Evolutionary conservation across 2,888 invertebrate genomes (phyloP).

Genomic region (Drosophila histrio): DNA sequence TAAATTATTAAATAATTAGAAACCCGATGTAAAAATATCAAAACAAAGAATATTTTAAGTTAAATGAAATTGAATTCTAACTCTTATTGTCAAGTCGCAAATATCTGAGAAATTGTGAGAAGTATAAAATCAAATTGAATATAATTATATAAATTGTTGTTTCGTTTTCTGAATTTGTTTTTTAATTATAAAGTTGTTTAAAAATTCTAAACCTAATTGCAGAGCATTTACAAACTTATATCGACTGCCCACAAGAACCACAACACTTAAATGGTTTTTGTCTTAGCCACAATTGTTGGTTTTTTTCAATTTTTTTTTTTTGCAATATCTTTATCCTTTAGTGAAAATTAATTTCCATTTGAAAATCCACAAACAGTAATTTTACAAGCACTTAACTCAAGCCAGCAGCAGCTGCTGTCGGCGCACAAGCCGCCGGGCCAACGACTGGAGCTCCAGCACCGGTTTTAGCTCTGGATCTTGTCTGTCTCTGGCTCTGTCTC

Average conservation of each 20-base stretch:
- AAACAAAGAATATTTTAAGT: no score
- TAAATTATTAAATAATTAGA: no score
- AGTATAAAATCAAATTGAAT: background rate
- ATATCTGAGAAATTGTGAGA: no score
- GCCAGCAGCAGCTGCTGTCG: slow-evolving; percentile 40
- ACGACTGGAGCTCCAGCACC: background rate
- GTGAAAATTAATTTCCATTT: slow-evolving; percentile 69
- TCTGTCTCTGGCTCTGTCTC: background rate
- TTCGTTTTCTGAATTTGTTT: background rate
- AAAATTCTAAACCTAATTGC: background rate
- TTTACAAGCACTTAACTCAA: slow-evolving; percentile 72
- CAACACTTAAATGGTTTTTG: slow-evolving; percentile 28
- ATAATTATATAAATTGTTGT: background rate
- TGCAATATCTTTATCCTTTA: slow-evolving; percentile 21
- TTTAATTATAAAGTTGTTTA: background rate
- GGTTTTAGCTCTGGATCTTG: background rate
- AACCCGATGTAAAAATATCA: no score
- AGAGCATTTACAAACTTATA: background rate
- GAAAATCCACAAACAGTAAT: slow-evolving; percentile 73
- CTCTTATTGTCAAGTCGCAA: no score
- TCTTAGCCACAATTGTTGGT: slow-evolving; percentile 1
- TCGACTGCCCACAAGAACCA: slow-evolving; percentile 10
- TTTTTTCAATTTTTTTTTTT: slow-evolving; percentile 3
- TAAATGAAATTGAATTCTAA: no score
- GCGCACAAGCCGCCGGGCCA: slow-evolving; percentile 18